phyloP scores from a whole-genome alignment of 2,113 vertebrate species.

The Caranx melampygus region DNA sequence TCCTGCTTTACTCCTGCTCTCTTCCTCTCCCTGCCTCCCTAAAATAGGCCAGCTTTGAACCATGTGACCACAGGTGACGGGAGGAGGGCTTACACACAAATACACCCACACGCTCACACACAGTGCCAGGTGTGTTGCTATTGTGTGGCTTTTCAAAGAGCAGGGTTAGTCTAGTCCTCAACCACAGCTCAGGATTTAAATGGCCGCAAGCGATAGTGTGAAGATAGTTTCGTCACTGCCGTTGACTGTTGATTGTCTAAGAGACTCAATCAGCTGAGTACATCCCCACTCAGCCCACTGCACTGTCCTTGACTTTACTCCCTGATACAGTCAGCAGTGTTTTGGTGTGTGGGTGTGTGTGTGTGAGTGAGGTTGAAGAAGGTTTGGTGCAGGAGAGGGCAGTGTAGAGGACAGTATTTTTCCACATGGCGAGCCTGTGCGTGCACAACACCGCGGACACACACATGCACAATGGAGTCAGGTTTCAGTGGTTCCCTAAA shows the following conservation, averaged over 20 bases:
- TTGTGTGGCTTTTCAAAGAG: slow-evolving; percentile 27
- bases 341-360: slow-evolving; percentile 14
- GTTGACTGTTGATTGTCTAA: background rate
- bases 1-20: slow-evolving; percentile 45
- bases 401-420: slow-evolving; percentile 68
- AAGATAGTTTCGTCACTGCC: background rate
- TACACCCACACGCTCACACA: slow-evolving; percentile 29
- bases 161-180: background rate
- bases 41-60: slow-evolving; percentile 77
- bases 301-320: slow-evolving; percentile 59
- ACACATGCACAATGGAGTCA: slow-evolving; percentile 51
- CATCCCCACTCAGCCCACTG: slow-evolving; percentile 15
- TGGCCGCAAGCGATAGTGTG: background rate
- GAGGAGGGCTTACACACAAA: slow-evolving; percentile 62
- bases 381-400: slow-evolving; percentile 34
- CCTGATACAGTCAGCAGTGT: slow-evolving; percentile 28
- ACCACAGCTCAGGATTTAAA: background rate
- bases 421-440: slow-evolving; percentile 54
- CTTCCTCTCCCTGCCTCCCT: slow-evolving; percentile 55
- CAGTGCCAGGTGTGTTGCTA: slow-evolving; percentile 54
- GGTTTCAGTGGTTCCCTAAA: slow-evolving; percentile 65
- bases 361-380: slow-evolving; percentile 11
- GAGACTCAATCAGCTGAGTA: slow-evolving; percentile 22
- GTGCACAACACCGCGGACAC: slow-evolving; percentile 7
- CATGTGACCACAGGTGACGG: slow-evolving; percentile 77